Evolutionary conservation across 2,888 invertebrate species (phyloP), one percentile per base, ranked within the genome.

Genomic region (Hirtodrosophila alboralis): DNA sequence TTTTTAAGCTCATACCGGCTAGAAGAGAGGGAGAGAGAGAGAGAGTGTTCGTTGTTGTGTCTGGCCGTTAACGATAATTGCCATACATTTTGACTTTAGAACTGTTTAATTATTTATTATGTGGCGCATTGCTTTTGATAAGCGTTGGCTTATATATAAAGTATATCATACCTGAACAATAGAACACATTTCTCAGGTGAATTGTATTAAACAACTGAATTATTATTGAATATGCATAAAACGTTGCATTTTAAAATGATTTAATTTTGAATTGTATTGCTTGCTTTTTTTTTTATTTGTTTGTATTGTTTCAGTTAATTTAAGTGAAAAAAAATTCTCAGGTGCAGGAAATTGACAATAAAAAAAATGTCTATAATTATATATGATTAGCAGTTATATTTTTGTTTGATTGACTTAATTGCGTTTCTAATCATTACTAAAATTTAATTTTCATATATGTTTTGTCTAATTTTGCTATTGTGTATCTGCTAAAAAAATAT

Each of bases 101-200:
- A 40, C 13, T 56, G 34, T 38, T 56, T 31, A 18, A 40, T 36
- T 47, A 65, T 56, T 41, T 56, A 34, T 48, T 36, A 23, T 51
- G 33, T 28, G 8, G 13, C 23, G 14, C 13, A 8, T 47, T 18
- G 14, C n/a, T 45, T 21, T 31, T 49, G 66, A 66, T 70, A 67
- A 62, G 57, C 48, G 30, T 8, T 30, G 9, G 16, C 5, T n/a
- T 13, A 53, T 21, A 23, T 23, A 71, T 58, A 44, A 14, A 6
- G 26, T 51, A 51, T 47, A 51, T 47, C 9, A 43, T 33, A 51
- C 3, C 31, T 14, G 9, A 51, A 71, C 62, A 71, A 67, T 62
- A 14, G 53, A 9, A 40, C 10, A 10, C 31, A 31, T 51, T 8
- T 66, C 43, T 31, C 45, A 71, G 13, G 7, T 34, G 26, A 26